phyloP scores from a whole-genome alignment of 2,113 vertebrate species.

The Tupaia tana region DNA sequence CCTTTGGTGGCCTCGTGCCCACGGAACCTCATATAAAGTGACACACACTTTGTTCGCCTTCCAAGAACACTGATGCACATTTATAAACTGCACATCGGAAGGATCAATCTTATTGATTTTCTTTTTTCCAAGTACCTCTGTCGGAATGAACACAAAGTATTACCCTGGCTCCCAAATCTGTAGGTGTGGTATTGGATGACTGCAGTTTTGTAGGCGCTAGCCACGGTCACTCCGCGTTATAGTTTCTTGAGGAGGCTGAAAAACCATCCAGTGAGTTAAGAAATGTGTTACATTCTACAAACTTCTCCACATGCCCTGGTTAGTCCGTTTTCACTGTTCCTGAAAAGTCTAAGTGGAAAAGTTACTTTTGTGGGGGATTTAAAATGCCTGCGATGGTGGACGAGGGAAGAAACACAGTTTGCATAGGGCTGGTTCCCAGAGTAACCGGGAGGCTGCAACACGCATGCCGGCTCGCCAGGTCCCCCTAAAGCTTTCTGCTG shows the following conservation, averaged over 20 bases:
- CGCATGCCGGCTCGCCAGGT: neutral
- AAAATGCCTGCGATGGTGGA: neutral
- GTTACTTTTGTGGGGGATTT: neutral
- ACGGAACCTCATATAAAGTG: constrained; percentile 11
- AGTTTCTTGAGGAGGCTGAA: constrained; percentile 20
- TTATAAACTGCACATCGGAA: constrained; percentile 49
- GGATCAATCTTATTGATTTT: constrained; percentile 84
- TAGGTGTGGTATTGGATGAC: constrained; percentile 45
- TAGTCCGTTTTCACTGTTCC: neutral
- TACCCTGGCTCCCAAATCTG: constrained; percentile 65
- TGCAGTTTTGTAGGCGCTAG: neutral
- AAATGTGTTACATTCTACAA: neutral
- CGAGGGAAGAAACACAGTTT: neutral
- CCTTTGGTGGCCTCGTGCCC: neutral
- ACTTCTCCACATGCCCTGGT: neutral
- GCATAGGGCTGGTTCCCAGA: neutral
- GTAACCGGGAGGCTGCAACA: neutral
- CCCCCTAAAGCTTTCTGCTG: neutral
- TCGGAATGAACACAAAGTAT: constrained; percentile 81
- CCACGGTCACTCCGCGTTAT: neutral
- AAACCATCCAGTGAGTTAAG: constrained; percentile 18
- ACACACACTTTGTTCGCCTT: neutral
- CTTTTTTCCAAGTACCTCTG: constrained; percentile 79
- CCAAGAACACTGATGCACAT: constrained; percentile 64
- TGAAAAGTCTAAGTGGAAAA: neutral